Base-by-base conservation (phyloP, 2,113 vertebrate genomes). In the Brachyhypopomus occidentalis region DNA sequence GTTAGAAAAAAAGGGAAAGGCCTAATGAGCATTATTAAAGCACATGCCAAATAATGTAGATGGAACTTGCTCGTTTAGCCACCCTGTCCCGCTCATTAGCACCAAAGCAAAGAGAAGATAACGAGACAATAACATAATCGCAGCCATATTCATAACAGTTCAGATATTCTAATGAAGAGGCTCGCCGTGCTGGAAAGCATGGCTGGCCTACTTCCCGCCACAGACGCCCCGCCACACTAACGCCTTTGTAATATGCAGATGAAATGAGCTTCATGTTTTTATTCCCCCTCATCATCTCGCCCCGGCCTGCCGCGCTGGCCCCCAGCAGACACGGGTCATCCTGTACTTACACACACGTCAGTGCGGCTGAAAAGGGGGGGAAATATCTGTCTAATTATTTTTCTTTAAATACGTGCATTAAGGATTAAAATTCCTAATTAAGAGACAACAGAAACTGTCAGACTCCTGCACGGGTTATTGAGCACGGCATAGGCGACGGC, bases 301-400 rank as follows among this genome's bases (percentile, higher is more conserved):
- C 86, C 86, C 69, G 27, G 11, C 20, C 27, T 14, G 60, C 58
- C 8, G 86, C 66, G 16, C 12, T 52, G 45, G 16, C 59, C 78
- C 52, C 69, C 82, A 79, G 77, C 88, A 89, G 90, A 89, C 83
- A 78, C 82, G 82, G 90, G 91, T 94, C 90, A 90, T 92, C 84
- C 72, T 75, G 87, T 90, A 86, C 89, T 91, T 86, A 82, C 89
- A 91, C 88, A 78, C 84, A 88, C 90, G 91, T 93, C 90, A 90
- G 90, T 86, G 90, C 91, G 90, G 90, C 83, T 89, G 91, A 92
- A 91, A 92, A 80, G 80, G 86, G 27, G 27, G 84, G 79, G 91
- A 95, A 94, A 93, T 93, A 95, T 94, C 92, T 91, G 92, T 94
- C 93, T 92, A 95, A 96, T 96, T 95, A 96, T 95, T 96, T 94